A percentile compares a stretch with the other conserved stretches of the same genome.
Conservation (phyloP, 2,797 vertebrate species). For the Nasua narica region DNA sequence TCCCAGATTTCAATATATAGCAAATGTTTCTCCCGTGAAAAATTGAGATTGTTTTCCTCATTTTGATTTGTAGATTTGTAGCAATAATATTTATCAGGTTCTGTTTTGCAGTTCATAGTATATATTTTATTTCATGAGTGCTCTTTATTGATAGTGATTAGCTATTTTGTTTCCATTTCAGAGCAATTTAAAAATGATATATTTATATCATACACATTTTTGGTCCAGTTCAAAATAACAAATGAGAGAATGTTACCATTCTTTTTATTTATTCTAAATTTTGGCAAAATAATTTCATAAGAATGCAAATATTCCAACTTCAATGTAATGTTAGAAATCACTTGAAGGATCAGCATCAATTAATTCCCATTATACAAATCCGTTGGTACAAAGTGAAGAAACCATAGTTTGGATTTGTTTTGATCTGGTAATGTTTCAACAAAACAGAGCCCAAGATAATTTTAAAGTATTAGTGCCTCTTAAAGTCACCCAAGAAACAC, state of each 20-base stretch:
- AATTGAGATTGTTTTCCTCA: not conserved
- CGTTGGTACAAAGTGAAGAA: not conserved
- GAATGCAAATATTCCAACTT: not conserved
- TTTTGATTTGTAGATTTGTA: slow-evolving; percentile 15
- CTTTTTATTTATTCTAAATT: not conserved
- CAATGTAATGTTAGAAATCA: not conserved
- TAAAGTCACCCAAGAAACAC: not conserved
- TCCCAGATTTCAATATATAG: not conserved
- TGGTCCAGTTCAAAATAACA: not conserved
- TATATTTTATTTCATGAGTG: not conserved
- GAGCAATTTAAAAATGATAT: not conserved
- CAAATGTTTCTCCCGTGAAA: not conserved
- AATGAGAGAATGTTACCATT: not conserved
- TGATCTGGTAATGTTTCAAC: not conserved
- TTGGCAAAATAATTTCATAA: not conserved
- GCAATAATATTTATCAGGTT: slow-evolving; percentile 14
- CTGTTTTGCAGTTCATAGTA: not conserved
- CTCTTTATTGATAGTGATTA: not conserved
- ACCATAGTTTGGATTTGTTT: not conserved
- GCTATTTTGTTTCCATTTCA: not conserved
- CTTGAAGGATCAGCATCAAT: not conserved
- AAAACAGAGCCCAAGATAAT: not conserved
- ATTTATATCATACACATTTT: not conserved
- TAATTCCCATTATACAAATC: not conserved
- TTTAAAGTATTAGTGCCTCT: not conserved